phyloP scores from a whole-genome alignment of 2,797 vertebrate species.

The Pempheris klunzingeri region DNA sequence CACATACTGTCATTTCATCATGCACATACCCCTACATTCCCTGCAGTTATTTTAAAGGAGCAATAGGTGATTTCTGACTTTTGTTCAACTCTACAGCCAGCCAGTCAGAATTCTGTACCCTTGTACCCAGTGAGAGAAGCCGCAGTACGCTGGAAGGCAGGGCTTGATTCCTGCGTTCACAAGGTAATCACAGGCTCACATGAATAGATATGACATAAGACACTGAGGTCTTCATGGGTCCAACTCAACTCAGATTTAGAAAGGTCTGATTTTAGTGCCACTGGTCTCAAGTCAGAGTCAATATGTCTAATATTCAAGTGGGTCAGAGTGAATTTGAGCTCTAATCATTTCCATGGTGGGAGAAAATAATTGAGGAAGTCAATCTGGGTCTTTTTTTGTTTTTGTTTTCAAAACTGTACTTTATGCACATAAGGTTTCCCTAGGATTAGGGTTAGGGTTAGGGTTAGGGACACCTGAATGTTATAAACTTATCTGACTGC shows the following conservation, averaged over 20 bases:
- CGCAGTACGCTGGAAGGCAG: background rate
- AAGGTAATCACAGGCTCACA: no score
- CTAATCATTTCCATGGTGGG: background rate
- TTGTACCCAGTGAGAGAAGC: background rate
- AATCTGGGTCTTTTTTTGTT: background rate
- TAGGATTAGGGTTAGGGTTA: no score
- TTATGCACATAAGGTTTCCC: no score
- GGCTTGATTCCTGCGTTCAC: no score
- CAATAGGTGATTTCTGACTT: background rate
- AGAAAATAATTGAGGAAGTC: background rate
- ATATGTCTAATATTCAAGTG: background rate
- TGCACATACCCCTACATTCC: slow-evolving; percentile 24
- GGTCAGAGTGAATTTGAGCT: background rate
- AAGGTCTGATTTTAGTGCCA: background rate
- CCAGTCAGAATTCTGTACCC: background rate
- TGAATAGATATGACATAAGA: no score
- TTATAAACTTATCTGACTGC: background rate
- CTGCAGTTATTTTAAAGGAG: slow-evolving; percentile 24
- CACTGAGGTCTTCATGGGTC: background rate
- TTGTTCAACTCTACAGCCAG: background rate
- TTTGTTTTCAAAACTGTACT: background rate
- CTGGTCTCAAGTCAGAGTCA: background rate
- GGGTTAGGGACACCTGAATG: background rate
- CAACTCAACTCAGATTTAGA: background rate
- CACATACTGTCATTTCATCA: slow-evolving; percentile 46